Percentiles rank a stretch among this genome's conserved stretches.
Evolutionary conservation across 2,888 invertebrate genomes (phyloP).

Genomic region (Acanthoscelides obtectus): DNA sequence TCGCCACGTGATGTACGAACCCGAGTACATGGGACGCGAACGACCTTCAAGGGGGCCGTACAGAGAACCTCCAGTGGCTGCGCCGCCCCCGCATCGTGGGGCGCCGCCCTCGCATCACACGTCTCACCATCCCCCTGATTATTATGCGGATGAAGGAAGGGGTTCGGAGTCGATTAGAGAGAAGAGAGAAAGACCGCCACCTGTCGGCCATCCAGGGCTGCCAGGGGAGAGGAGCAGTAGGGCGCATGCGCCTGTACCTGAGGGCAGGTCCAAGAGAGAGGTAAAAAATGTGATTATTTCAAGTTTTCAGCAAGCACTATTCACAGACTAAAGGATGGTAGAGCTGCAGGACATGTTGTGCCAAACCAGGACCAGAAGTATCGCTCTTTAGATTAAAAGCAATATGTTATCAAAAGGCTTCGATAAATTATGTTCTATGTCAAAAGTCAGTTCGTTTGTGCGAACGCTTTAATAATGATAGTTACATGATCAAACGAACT

Average conservation of each 20-base stretch:
- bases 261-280: conserved; percentile 45
- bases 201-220: conserved; percentile 11
- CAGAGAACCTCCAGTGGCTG: conserved; percentile 4
- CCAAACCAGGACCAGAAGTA: too few relatives aligned
- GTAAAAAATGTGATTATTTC: conserved; percentile 14
- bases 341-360: too few relatives aligned
- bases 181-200: conserved; percentile 10
- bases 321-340: too few relatives aligned
- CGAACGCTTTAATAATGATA: too few relatives aligned
- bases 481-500: too few relatives aligned
- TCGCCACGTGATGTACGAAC: conserved; percentile 45
- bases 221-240: conserved; percentile 7
- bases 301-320: too few relatives aligned
- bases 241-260: conserved; percentile 14
- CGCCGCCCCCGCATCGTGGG: conserved; percentile 40
- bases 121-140: conserved; percentile 54
- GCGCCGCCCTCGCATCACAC: conserved; percentile 31
- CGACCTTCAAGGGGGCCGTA: background rate
- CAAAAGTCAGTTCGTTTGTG: too few relatives aligned
- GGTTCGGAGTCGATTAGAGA: conserved; percentile 31
- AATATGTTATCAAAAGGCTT: too few relatives aligned
- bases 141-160: conserved; percentile 44
- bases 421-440: too few relatives aligned
- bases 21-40: conserved; percentile 28
- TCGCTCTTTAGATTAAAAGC: too few relatives aligned